Conservation (phyloP, 37 sponge, comb jelly and placozoan species). For the Chondrosia reniformis region DNA sequence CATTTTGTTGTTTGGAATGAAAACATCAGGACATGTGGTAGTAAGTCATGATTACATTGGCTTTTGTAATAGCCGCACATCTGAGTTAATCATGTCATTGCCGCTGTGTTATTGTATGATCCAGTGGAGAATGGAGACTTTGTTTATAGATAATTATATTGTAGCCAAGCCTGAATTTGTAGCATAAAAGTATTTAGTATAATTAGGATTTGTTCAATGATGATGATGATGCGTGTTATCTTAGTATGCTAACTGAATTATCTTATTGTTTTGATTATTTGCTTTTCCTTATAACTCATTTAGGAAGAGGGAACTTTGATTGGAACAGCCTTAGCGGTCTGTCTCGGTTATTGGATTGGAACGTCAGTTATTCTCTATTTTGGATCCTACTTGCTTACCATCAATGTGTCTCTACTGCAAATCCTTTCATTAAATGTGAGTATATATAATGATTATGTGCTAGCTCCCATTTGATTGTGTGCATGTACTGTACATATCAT, state of each 20-base stretch:
- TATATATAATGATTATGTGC: neutral
- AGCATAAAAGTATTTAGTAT: too few relatives aligned
- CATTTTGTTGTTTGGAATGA: slow-evolving; percentile 85
- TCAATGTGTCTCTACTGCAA: slow-evolving; percentile 58
- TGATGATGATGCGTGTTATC: too few relatives aligned
- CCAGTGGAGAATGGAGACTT: too few relatives aligned
- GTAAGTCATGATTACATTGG: slow-evolving; percentile 9
- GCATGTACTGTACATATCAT: neutral
- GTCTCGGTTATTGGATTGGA: slow-evolving; percentile 81
- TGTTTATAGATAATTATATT: too few relatives aligned
- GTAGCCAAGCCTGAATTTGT: too few relatives aligned
- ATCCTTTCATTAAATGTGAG: slow-evolving; percentile 63
- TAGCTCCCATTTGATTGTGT: neutral
- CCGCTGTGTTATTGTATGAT: too few relatives aligned
- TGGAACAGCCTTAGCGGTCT: slow-evolving; percentile 83
- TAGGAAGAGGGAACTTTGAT: slow-evolving; percentile 88
- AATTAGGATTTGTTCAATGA: too few relatives aligned
- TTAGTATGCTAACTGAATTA: too few relatives aligned
- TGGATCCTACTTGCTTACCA: slow-evolving; percentile 64
- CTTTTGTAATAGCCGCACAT: neutral
- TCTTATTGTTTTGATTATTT: too few relatives aligned
- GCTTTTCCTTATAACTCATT: too few relatives aligned
- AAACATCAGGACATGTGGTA: slow-evolving; percentile 71
- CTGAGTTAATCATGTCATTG: neutral
- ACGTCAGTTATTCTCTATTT: slow-evolving; percentile 60